A percentile compares a stretch with the other conserved stretches of the same genome.
Conservation (phyloP, 2,888 invertebrate species). For the Silvanus unidentatus region DNA sequence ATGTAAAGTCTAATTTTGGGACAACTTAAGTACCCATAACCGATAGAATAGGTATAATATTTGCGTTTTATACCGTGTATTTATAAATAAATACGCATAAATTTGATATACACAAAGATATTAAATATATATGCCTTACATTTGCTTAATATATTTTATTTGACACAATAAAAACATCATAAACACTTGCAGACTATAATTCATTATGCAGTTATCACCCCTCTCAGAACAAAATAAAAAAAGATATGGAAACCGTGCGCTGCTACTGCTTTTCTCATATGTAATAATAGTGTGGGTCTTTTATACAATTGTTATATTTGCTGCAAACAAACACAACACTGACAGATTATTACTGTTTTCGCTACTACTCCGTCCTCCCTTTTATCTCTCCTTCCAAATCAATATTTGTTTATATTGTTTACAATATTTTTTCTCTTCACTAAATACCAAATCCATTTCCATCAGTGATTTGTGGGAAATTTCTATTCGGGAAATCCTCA, state of each 20-base stretch:
- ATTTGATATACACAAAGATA: too few relatives aligned
- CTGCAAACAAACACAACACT: slow-evolving; percentile 14
- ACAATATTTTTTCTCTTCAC: slow-evolving; percentile 4
- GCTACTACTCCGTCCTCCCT: slow-evolving; percentile 12
- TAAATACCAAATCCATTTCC: neutral
- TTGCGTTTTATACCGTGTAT: too few relatives aligned
- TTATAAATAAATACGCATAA: too few relatives aligned
- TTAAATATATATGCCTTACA: slow-evolving; percentile 39
- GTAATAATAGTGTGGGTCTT: too few relatives aligned
- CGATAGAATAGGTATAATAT: too few relatives aligned
- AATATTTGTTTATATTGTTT: slow-evolving; percentile 14
- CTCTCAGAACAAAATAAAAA: slow-evolving; percentile 15
- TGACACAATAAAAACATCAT: slow-evolving; percentile 45
- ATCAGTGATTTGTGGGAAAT: too few relatives aligned
- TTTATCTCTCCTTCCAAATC: slow-evolving; percentile 17
- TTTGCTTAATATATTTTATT: slow-evolving; percentile 40
- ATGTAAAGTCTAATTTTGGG: too few relatives aligned
- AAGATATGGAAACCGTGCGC: slow-evolving; percentile 8
- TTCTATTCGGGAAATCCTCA: too few relatives aligned
- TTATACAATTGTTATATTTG: slow-evolving; percentile 14
- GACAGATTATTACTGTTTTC: slow-evolving; percentile 14
- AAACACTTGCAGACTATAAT: slow-evolving; percentile 45
- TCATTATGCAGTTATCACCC: slow-evolving; percentile 41
- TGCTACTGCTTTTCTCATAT: neutral
- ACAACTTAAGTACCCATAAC: too few relatives aligned